A percentile compares a stretch with the other conserved stretches of the same genome.
These are phyloP conservation scores for Disparrhopalites patrizii DNA, from an alignment of 2,888 invertebrate genomes.

Conservation along the genomic window DNA sequence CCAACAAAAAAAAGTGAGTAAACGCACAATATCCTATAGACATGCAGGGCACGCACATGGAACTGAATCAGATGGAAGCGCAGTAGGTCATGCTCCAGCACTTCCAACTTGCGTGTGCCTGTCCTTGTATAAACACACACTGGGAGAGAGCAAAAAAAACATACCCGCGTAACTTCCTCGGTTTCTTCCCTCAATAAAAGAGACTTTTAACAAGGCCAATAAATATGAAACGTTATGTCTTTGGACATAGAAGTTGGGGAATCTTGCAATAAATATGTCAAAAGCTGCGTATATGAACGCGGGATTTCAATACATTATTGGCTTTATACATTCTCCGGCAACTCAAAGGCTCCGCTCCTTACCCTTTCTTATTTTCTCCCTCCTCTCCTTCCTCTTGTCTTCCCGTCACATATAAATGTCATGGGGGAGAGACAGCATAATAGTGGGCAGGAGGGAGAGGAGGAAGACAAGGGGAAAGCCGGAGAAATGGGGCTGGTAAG, in stretches of 20 bases:
- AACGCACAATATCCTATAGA: neutral
- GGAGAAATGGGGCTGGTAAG: too few species aligned
- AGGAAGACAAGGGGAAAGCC: too few species aligned
- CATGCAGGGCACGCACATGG: neutral
- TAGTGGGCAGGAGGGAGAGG: neutral
- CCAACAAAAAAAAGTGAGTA: neutral
- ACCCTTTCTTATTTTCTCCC: too few species aligned
- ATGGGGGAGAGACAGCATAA: neutral
- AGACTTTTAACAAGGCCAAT: neutral
- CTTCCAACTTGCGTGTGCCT: neutral
- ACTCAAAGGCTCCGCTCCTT: neutral
- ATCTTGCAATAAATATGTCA: conserved; percentile 10
- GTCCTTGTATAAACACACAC: too few species aligned
- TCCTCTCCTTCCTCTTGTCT: neutral
- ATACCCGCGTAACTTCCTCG: neutral
- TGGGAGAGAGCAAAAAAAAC: too few species aligned
- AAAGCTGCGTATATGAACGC: neutral
- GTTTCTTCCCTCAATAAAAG: neutral
- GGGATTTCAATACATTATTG: conserved; percentile 7
- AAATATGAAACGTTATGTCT: conserved; percentile 4
- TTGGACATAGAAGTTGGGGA: neutral
- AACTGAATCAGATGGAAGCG: neutral
- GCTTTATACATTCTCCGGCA: neutral
- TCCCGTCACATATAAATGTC: neutral
- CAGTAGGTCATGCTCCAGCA: neutral